These are phyloP conservation scores for Tiliqua scincoides DNA, from an alignment of 2,113 vertebrate genomes.

Conservation along the genomic window DNA sequence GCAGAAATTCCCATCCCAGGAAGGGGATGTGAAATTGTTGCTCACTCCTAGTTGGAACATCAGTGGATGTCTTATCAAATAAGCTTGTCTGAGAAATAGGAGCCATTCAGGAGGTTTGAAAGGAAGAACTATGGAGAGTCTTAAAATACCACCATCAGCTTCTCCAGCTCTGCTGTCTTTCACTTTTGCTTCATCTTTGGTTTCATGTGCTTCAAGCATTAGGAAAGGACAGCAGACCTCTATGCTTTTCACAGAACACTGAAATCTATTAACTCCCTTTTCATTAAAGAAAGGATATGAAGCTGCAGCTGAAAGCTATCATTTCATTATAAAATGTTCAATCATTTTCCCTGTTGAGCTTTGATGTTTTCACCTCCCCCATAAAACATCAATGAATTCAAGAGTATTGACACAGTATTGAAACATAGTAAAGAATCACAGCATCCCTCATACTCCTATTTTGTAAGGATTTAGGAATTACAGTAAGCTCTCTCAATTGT, in stretches of 20 bases:
- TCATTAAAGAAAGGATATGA: background rate
- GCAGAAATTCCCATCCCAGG: background rate
- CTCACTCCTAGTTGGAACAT: background rate
- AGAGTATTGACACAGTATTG: background rate
- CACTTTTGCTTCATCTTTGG: background rate
- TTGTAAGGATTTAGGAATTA: slow-evolving; percentile 18
- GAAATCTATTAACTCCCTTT: background rate
- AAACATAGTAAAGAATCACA: background rate
- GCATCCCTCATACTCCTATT: slow-evolving; percentile 1
- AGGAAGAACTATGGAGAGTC: background rate
- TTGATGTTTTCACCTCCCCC: slow-evolving; percentile 3
- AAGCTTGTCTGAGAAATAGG: background rate
- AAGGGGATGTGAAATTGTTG: background rate
- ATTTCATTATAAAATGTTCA: slow-evolving; percentile 15
- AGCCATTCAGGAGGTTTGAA: background rate
- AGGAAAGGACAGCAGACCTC: background rate
- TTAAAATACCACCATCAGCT: background rate
- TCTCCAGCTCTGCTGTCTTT: background rate
- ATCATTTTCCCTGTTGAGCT: background rate
- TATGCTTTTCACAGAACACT: background rate
- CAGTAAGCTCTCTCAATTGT: background rate
- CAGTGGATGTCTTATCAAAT: background rate
- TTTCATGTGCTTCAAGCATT: background rate
- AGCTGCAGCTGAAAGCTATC: background rate
- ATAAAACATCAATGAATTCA: slow-evolving; percentile 17